A percentile compares a stretch with the other conserved stretches of the same genome.
phyloP scores from a whole-genome alignment of 2,113 vertebrate species.

The Dunckerocampus dactyliophorus region DNA sequence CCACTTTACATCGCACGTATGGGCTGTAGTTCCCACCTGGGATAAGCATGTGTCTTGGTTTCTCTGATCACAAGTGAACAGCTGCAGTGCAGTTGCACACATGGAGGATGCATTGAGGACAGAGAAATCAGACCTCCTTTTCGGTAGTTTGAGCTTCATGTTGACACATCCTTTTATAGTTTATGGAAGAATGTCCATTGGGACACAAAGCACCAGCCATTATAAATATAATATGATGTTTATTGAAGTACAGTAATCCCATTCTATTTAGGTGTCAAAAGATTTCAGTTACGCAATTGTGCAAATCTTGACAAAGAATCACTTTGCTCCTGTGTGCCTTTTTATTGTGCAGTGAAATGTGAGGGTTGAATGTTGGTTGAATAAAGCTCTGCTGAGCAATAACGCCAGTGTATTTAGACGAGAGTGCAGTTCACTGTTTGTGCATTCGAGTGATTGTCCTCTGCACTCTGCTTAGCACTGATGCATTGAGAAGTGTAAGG shows the following conservation, averaged over 20 bases:
- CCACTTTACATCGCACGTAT: neutral
- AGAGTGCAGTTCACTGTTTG: conserved; percentile 26
- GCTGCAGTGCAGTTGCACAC: neutral
- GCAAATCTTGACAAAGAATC: conserved; percentile 2
- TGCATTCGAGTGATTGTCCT: conserved; percentile 23
- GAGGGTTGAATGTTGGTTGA: conserved; percentile 42
- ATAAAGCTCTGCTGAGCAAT: conserved; percentile 40
- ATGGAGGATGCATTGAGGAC: too few relatives aligned
- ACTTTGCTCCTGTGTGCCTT: conserved; percentile 2
- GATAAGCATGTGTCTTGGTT: conserved; percentile 13
- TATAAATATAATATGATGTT: neutral
- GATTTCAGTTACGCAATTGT: neutral
- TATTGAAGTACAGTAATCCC: neutral
- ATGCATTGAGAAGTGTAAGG: conserved; percentile 16
- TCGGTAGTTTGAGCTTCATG: too few relatives aligned
- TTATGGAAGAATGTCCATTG: too few relatives aligned
- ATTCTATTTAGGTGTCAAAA: neutral
- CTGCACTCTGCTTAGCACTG: conserved; percentile 19
- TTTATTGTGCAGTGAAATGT: conserved; percentile 41
- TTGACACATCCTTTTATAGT: too few relatives aligned
- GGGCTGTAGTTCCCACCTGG: conserved; percentile 13
- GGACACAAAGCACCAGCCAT: too few relatives aligned
- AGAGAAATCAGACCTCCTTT: too few relatives aligned
- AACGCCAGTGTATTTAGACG: conserved; percentile 23
- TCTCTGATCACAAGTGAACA: neutral